A percentile compares a stretch with the other conserved stretches of the same genome.
Evolutionary conservation across 2,888 invertebrate genomes (phyloP).

Genomic region (Hirtodrosophila duncani): DNA sequence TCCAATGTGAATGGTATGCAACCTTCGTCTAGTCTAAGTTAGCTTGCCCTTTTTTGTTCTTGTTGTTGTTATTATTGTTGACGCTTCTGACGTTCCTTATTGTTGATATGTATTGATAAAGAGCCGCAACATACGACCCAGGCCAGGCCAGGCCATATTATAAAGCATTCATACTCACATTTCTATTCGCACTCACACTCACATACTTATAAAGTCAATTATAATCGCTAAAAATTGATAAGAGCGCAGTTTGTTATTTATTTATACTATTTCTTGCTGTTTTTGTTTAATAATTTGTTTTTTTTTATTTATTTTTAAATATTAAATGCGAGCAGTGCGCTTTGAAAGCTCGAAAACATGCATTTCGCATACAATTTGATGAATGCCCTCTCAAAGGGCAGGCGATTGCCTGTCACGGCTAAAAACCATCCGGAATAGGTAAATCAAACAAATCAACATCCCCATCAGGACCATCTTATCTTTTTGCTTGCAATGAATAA

Average conservation of each 20-base stretch:
- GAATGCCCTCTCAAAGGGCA: too few relatives aligned
- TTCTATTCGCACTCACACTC: not conserved
- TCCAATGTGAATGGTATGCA: too few relatives aligned
- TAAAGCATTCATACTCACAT: not conserved
- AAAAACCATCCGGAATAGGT: too few relatives aligned
- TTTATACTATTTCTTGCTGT: constrained; percentile 6
- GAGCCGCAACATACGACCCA: constrained; percentile 40
- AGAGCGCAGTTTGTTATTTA: constrained; percentile 32
- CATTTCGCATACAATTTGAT: not conserved
- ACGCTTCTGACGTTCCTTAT: too few relatives aligned
- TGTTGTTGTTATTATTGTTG: constrained; percentile 18
- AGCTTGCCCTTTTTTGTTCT: constrained; percentile 17
- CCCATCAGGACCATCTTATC: too few relatives aligned
- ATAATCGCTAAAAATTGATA: constrained; percentile 38
- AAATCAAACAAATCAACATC: too few relatives aligned
- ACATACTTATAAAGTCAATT: constrained; percentile 12
- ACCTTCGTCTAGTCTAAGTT: too few relatives aligned
- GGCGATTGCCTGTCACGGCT: too few relatives aligned
- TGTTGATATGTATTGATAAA: constrained; percentile 31
- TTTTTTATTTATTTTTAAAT: constrained; percentile 10
- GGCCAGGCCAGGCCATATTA: too few relatives aligned
- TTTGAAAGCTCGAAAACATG: constrained; percentile 2
- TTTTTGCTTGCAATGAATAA: too few relatives aligned
- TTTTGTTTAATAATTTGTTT: constrained; percentile 6
- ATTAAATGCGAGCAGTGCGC: constrained; percentile 26